phyloP scores from a whole-genome alignment of 2,888 invertebrate genomes.

The Chaitophorus viminalis region DNA sequence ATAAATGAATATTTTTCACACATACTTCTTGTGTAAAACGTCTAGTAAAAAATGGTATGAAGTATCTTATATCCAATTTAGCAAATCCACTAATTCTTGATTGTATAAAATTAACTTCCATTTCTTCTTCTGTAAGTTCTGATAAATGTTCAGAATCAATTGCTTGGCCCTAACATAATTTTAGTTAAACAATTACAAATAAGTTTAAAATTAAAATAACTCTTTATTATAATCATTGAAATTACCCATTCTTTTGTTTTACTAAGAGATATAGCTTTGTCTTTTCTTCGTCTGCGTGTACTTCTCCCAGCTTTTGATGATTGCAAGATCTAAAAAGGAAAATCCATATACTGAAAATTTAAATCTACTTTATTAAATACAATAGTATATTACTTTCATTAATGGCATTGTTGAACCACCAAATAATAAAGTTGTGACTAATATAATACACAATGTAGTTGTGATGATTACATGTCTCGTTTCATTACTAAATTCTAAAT shows the following conservation, averaged over 20 bases:
- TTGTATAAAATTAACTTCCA: conserved; percentile 87
- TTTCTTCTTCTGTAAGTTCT: conserved; percentile 91
- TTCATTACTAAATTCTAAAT: conserved; percentile 92
- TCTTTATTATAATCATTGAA: not conserved
- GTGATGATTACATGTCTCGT: conserved; percentile 97
- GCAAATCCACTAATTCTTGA: conserved; percentile 87
- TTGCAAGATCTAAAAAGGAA: conserved; percentile 75
- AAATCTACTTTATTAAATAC: not conserved
- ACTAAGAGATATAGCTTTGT: conserved; percentile 89
- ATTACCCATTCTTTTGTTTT: conserved; percentile 96
- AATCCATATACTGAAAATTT: conserved; percentile 2
- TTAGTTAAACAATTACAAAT: conserved; percentile 2
- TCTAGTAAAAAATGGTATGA: conserved; percentile 95
- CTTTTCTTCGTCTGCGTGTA: conserved; percentile 72
- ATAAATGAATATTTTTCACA: not conserved
- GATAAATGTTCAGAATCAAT: conserved; percentile 93
- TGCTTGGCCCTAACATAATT: conserved; percentile 76
- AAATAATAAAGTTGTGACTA: conserved; percentile 93
- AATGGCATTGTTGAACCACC: conserved; percentile 99
- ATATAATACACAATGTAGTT: conserved; percentile 95
- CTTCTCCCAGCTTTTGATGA: conserved; percentile 72
- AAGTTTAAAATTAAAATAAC: not conserved
- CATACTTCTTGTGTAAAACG: conserved; percentile 90
- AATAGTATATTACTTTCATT: conserved; percentile 72
- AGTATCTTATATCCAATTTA: conserved; percentile 89